Conservation (phyloP, 1,140 invertebrate genomes). For the Polyergus mexicanus region DNA sequence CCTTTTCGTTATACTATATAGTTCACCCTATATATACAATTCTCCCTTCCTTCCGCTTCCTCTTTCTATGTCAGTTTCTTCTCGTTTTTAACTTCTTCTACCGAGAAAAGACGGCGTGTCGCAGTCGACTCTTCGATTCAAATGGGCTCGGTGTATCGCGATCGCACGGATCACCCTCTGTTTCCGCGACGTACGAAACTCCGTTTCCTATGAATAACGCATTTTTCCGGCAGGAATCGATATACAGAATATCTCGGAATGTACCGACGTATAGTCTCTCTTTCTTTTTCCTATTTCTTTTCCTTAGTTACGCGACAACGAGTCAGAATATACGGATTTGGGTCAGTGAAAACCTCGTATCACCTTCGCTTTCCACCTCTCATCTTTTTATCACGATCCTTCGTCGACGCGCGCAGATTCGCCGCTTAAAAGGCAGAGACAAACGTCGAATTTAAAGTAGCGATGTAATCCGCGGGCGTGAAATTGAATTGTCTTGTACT, state of each 20-base stretch:
- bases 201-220: slow-evolving; percentile 75
- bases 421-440: slow-evolving; percentile 31
- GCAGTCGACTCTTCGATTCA: slow-evolving; percentile 71
- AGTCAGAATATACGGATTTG: slow-evolving; percentile 55
- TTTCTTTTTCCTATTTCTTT: not conserved
- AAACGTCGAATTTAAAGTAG: not conserved
- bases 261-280: slow-evolving; percentile 55
- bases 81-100: slow-evolving; percentile 42
- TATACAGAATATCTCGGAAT: slow-evolving; percentile 73
- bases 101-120: slow-evolving; percentile 57
- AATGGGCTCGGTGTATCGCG: slow-evolving; percentile 72
- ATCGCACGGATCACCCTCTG: slow-evolving; percentile 74
- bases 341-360: slow-evolving; percentile 67
- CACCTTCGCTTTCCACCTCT: not conserved
- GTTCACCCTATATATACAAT: not conserved
- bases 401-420: not conserved
- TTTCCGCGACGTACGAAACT: slow-evolving; percentile 72
- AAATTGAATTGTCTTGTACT: slow-evolving; percentile 67
- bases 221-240: slow-evolving; percentile 75
- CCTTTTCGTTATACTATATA: not conserved
- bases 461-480: slow-evolving; percentile 16
- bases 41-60: not conserved
- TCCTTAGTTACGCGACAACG: slow-evolving; percentile 24
- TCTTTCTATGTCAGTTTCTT: slow-evolving; percentile 26
- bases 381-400: not conserved